Percentiles rank a stretch among this genome's conserved stretches.
Evolutionary conservation across 2,888 invertebrate species (phyloP).

Genomic region (Chromoteleia sp.): DNA sequence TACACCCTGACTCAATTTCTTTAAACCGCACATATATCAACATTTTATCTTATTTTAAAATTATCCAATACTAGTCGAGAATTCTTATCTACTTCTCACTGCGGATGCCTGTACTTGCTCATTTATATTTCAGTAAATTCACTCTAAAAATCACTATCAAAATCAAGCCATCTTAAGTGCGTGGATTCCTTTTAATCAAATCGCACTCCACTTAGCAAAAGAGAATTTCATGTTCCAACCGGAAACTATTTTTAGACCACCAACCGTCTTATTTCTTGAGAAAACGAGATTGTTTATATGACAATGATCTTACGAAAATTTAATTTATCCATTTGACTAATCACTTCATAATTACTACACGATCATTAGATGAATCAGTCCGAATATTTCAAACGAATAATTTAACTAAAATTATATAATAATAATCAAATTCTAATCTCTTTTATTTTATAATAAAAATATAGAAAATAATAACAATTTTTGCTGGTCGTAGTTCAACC

Average conservation of each 20-base stretch:
- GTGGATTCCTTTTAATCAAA: conserved; percentile 68
- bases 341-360: not conserved
- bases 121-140: conserved; percentile 67
- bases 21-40: conserved; percentile 6
- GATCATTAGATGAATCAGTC: too few species aligned
- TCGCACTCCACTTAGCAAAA: conserved; percentile 64
- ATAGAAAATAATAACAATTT: too few species aligned
- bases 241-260: conserved; percentile 59
- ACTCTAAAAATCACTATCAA: conserved; percentile 67
- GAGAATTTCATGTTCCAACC: conserved; percentile 58
- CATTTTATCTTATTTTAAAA: conserved; percentile 42
- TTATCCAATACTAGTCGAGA: conserved; percentile 33
- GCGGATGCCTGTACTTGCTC: conserved; percentile 51
- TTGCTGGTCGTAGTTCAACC: too few species aligned
- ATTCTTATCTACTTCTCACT: conserved; percentile 56
- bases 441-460: too few species aligned
- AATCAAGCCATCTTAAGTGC: conserved; percentile 66
- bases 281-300: conserved; percentile 29
- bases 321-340: too few species aligned
- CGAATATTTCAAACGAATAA: too few species aligned
- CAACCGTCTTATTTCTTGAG: conserved; percentile 18
- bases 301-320: conserved; percentile 19
- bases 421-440: too few species aligned
- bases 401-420: too few species aligned
- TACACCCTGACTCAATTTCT: not conserved